Evolutionary conservation across 2,113 vertebrate species (phyloP), one percentile per base, ranked within the genome.

Genomic region (Tauraco erythrolophus): DNA sequence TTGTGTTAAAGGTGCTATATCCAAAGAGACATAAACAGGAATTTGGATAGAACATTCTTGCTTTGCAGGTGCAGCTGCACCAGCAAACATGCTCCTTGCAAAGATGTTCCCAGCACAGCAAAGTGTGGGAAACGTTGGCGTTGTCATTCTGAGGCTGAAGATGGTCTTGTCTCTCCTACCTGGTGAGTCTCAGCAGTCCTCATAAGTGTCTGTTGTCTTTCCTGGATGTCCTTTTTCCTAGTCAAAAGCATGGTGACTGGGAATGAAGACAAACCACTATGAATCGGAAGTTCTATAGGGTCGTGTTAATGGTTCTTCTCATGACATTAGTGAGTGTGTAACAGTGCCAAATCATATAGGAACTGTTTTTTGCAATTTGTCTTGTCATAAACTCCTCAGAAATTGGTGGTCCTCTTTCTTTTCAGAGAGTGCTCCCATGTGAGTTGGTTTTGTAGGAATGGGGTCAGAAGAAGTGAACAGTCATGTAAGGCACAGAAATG

Each of bases 31-130:
- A 18, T 18, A n/a, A 88, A 28, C 12, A 33, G 77, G n/a, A 58
- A 31, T 88, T 82, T 76, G 30, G 19, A 60, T 30, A 56, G 48
- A 62, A 37, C 72, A 11, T 79, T 95, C 31, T 89, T 93, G 48
- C 39, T 91, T 96, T 68, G 35, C 77, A 93, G 93, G 57, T 92
- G 23, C 33, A 23, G 37, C 39, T 85, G 28, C 30, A n/a, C 14
- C 24, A 72, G 77, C 53, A 69, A 27, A 57, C 71, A 72, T 53
- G 81, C 19, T 96, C 27, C 39, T 24, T 72, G 74, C 21, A 64
- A 31, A 69, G 69, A 30, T 5, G 0, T 76, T 76, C 22, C 22
- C 39, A 45, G 35, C 27, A 11, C 87, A 79, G 35, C 27, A 1
- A 51, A 75, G 43, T 18, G 70, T 61, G 62, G 72, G 51, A 84